phyloP scores from a whole-genome alignment of 2,888 invertebrate species.

The Drepana falcataria region DNA sequence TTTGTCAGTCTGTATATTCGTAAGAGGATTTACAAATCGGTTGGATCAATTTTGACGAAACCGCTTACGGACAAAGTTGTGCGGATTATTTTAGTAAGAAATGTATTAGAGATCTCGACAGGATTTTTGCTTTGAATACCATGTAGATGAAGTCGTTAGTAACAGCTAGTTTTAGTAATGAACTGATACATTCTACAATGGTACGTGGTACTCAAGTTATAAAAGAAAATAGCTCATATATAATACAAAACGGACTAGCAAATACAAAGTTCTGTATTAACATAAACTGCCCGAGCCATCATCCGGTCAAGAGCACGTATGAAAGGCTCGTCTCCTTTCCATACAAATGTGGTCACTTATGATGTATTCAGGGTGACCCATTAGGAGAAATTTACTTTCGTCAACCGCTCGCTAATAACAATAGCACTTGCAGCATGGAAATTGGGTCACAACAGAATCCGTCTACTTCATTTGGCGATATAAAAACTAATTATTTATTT shows the following conservation, averaged over 20 bases:
- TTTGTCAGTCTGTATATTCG: too few relatives aligned
- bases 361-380: conserved; percentile 53
- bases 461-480: conserved; percentile 3
- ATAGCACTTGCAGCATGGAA: conserved; percentile 33
- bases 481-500: background rate
- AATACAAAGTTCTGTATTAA: background rate
- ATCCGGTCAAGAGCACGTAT: conserved; percentile 3
- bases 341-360: conserved; percentile 38
- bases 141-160: too few relatives aligned
- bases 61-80: too few relatives aligned
- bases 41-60: too few relatives aligned
- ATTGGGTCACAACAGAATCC: conserved; percentile 35
- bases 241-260: background rate
- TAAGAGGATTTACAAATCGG: too few relatives aligned
- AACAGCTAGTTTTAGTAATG: background rate
- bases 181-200: background rate
- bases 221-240: background rate
- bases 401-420: conserved; percentile 31
- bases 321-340: conserved; percentile 16
- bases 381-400: conserved; percentile 62
- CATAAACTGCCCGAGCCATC: background rate
- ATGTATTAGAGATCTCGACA: too few relatives aligned
- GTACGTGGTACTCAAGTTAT: background rate
- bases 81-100: too few relatives aligned
- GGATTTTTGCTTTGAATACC: too few relatives aligned